Conservation (phyloP, 2,888 invertebrate species). For the Anoncus sp. region DNA sequence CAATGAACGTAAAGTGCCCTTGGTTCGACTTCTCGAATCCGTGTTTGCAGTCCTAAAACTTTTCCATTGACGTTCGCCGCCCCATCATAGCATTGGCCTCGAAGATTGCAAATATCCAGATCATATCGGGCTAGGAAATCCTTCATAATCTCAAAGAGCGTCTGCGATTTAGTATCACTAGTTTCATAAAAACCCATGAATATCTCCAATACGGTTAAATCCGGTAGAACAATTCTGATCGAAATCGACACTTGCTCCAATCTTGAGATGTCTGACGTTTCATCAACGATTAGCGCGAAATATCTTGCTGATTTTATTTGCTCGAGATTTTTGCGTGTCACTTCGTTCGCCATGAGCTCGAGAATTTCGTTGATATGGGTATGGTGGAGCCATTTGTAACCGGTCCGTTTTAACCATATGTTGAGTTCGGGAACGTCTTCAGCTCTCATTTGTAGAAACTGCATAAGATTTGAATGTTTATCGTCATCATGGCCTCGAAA, state of each 20-base stretch:
- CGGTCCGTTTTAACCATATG: constrained; percentile 5
- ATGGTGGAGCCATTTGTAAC: constrained; percentile 21
- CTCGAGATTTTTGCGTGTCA: constrained; percentile 19
- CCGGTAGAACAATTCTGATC: too few relatives aligned
- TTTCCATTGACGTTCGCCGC: constrained; percentile 58
- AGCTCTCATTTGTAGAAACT: constrained; percentile 28
- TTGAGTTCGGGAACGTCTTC: constrained; percentile 35
- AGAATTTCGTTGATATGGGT: constrained; percentile 22
- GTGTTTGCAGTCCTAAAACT: constrained; percentile 56
- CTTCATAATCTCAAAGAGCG: constrained; percentile 34
- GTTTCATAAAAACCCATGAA: constrained; percentile 2
- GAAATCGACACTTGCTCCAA: too few relatives aligned
- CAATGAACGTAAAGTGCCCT: constrained; percentile 44
- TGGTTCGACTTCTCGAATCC: constrained; percentile 24
- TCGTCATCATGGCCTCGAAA: constrained; percentile 35
- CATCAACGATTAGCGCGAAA: too few relatives aligned
- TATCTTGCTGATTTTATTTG: not conserved
- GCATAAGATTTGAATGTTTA: constrained; percentile 33
- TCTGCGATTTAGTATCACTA: constrained; percentile 13
- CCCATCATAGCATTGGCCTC: constrained; percentile 64
- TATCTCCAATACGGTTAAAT: not conserved
- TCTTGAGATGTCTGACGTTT: too few relatives aligned
- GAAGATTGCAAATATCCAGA: constrained; percentile 31
- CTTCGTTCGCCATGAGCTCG: constrained; percentile 9
- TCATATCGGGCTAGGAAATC: constrained; percentile 28